These are phyloP conservation scores for Drosophila greeni DNA, from an alignment of 2,888 invertebrate species.

Conservation along the genomic window DNA sequence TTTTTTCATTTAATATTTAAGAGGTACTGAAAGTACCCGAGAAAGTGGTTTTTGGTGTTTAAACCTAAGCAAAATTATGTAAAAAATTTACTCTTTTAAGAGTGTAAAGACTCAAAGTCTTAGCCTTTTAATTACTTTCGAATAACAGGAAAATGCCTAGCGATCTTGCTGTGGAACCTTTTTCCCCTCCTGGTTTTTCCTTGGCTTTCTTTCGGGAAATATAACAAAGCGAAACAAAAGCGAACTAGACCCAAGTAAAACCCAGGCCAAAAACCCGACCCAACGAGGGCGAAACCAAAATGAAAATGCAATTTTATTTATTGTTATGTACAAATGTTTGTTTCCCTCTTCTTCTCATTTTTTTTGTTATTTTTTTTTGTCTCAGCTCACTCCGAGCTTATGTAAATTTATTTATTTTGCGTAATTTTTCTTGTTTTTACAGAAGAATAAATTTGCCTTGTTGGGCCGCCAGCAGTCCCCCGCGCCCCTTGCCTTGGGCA, in stretches of 20 bases:
- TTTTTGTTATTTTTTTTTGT: constrained; percentile 16
- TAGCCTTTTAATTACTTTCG: constrained; percentile 71
- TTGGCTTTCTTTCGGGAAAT: constrained; percentile 17
- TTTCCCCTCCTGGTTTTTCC: constrained; percentile 18
- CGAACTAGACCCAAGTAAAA: constrained; percentile 19
- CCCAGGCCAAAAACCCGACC: constrained; percentile 41
- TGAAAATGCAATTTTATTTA: constrained; percentile 73
- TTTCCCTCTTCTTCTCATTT: constrained; percentile 5
- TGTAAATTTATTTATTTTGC: constrained; percentile 76
- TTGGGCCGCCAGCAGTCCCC: constrained; percentile 35
- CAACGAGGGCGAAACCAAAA: constrained; percentile 49
- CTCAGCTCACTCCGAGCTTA: constrained; percentile 58
- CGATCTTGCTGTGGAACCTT: constrained; percentile 52
- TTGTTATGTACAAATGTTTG: constrained; percentile 68
- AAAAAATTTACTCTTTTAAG: background rate
- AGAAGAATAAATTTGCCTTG: constrained; percentile 68
- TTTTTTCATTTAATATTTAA: no score
- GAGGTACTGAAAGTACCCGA: no score
- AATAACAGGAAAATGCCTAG: constrained; percentile 59
- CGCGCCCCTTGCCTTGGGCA: background rate
- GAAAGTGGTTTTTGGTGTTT: no score
- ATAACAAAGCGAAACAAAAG: constrained; percentile 20
- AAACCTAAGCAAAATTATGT: background rate
- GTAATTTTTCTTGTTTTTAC: constrained; percentile 75
- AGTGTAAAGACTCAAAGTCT: constrained; percentile 41